Evolutionary conservation across 2,797 vertebrate species (phyloP), one percentile per base, ranked within the genome.

Genomic region (Natrix natrix): DNA sequence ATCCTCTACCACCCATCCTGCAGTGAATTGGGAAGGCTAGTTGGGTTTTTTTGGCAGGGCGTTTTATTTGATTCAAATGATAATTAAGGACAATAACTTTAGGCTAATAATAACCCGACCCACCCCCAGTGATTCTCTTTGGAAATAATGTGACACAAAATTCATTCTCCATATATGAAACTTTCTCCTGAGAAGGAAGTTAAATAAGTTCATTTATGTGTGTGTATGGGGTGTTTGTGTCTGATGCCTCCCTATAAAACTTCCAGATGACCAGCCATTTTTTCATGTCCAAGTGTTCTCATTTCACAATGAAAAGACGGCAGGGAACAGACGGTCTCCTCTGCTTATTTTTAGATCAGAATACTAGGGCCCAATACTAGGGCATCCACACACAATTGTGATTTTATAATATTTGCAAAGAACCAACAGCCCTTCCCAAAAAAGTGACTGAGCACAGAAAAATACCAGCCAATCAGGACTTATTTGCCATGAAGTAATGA

Each of bases 61-160:
- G 52, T 52, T 78, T 86, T 55, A 61, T 16, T 89, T 89, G 20
- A 89, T 52, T 92, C 59, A 26, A 54, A 89, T 60, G 78, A 37
- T 74, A 69, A 90, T 69, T 90, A 90, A 86, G 54, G 61, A 60
- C 54, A 69, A 88, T 88, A 56, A 28, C n/a, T 37, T 92, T 92
- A 54, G 91, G 86, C 61, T 54, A 24, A 54, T 17, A 60, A n/a
- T 60, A 56, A 37, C 37, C 43, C 26, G 28, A 5, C 11, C 28
- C 24, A 57, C 13, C 66, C 20, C 66, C 52, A 20, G 32, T 89
- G 1, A 32, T 52, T 88, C 22, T 20, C 4, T 69, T 92, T 14
- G 28, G 63, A 17, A 83, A 52, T 74, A 59, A 92, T n/a, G 11
- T 32, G 37, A 92, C 54, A 74, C 26, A 88, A 92, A 78, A 59